A percentile compares a stretch with the other conserved stretches of the same genome.
phyloP scores from a whole-genome alignment of 2,113 vertebrate genomes.

The Epinephelus fuscoguttatus region DNA sequence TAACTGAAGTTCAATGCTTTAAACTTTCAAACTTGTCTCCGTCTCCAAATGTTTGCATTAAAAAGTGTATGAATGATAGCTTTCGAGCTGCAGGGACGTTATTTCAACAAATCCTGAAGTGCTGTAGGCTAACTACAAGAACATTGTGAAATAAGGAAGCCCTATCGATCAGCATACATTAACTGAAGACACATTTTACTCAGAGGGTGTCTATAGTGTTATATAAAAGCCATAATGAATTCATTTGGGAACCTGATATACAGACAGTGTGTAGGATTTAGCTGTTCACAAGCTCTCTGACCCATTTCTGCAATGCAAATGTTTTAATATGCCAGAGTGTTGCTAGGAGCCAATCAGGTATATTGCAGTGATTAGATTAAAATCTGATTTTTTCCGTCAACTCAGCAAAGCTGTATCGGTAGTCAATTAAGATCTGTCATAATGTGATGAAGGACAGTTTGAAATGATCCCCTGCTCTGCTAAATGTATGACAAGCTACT shows the following conservation, averaged over 20 bases:
- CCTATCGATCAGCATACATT: constrained; percentile 45
- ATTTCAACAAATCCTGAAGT: constrained; percentile 50
- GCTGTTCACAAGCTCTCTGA: constrained; percentile 52
- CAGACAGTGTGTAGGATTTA: constrained; percentile 48
- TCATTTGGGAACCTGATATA: constrained; percentile 45
- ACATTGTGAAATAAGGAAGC: constrained; percentile 32
- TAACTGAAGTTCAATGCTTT: constrained; percentile 59
- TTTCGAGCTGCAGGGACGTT: constrained; percentile 23
- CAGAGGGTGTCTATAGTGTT: constrained; percentile 39
- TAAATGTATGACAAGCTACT: constrained; percentile 81
- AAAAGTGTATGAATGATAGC: constrained; percentile 19
- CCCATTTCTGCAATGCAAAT: constrained; percentile 70
- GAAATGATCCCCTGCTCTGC: constrained; percentile 81
- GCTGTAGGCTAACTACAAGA: constrained; percentile 12
- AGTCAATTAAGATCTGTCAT: constrained; percentile 84
- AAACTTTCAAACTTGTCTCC: constrained; percentile 60
- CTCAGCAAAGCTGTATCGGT: constrained; percentile 80
- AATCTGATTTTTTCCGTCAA: constrained; percentile 76
- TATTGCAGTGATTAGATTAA: constrained; percentile 82
- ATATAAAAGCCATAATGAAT: constrained; percentile 56
- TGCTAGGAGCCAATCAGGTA: constrained; percentile 75
- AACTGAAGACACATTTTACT: constrained; percentile 24
- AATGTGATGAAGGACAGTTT: constrained; percentile 83
- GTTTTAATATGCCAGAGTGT: constrained; percentile 80
- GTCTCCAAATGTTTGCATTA: constrained; percentile 55